Evolutionary conservation across 2,113 vertebrate species (phyloP).

Genomic region (Drymodes brunneopygia): DNA sequence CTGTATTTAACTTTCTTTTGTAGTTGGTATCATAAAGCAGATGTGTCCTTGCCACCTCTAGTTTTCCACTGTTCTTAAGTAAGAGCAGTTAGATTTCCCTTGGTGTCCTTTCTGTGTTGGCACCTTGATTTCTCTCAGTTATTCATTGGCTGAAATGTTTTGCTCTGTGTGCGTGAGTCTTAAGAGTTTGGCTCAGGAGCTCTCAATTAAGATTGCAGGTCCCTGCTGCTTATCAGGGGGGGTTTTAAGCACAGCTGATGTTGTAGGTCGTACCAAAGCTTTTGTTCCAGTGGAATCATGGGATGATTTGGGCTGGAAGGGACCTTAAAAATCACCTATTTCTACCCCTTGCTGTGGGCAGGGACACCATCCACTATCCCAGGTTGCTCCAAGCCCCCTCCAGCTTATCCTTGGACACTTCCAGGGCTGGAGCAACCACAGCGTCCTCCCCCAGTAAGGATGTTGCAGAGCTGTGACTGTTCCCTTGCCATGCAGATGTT

Average conservation of each 20-base stretch:
- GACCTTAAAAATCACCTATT: not conserved
- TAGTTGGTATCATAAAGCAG: not conserved
- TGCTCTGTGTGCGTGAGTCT: not conserved
- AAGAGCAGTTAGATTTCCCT: not conserved
- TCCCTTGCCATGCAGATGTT: constrained; percentile 76
- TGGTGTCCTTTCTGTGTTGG: not conserved
- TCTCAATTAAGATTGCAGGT: not conserved
- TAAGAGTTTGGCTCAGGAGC: not conserved
- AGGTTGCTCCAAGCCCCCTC: not conserved
- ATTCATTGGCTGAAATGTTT: not conserved
- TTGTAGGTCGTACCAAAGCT: too few relatives aligned
- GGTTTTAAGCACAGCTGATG: not conserved
- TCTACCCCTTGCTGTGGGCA: not conserved
- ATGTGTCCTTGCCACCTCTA: not conserved
- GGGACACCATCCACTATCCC: too few relatives aligned
- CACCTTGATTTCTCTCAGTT: not conserved
- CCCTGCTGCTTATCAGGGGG: not conserved
- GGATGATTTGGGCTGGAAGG: not conserved
- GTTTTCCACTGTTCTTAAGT: not conserved
- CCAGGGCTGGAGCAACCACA: not conserved
- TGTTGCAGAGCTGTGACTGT: not conserved
- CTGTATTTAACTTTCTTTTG: not conserved
- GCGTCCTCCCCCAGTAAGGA: rapidly evolving
- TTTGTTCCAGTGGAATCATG: not conserved
- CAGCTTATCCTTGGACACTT: too few relatives aligned